Evolutionary conservation across 1,140 invertebrate genomes (phyloP).

Genomic region (Triops longicaudatus): DNA sequence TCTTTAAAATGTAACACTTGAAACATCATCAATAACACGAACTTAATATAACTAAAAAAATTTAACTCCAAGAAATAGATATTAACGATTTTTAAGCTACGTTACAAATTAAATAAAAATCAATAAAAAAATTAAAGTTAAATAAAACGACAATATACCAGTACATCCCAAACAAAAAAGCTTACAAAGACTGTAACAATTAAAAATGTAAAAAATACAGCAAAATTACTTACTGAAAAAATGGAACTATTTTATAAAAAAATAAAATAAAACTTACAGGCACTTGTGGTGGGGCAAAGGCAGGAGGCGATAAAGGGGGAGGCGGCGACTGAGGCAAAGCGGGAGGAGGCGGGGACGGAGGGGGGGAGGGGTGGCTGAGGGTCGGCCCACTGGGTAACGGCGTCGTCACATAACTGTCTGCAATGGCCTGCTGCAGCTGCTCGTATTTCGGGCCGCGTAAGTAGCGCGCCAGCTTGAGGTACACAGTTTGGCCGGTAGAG

Average conservation of each 20-base stretch:
- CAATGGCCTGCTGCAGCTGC: slow-evolving; percentile 86
- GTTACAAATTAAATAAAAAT: too few relatives aligned
- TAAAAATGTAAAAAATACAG: neutral
- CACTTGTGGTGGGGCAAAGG: slow-evolving; percentile 64
- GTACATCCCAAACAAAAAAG: too few relatives aligned
- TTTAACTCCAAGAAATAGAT: too few relatives aligned
- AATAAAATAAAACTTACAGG: slow-evolving; percentile 42
- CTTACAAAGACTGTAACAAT: neutral
- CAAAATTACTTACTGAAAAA: too few relatives aligned
- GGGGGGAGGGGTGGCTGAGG: neutral
- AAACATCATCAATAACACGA: too few relatives aligned
- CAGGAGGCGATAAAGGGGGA: slow-evolving; percentile 45
- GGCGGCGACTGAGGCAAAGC: slow-evolving; percentile 22
- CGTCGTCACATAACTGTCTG: slow-evolving; percentile 43
- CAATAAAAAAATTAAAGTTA: too few relatives aligned
- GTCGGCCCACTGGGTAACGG: slow-evolving; percentile 1
- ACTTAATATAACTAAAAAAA: too few relatives aligned
- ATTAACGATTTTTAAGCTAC: too few relatives aligned
- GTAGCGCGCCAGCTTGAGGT: slow-evolving; percentile 81
- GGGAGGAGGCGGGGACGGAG: slow-evolving; percentile 16
- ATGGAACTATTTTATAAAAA: too few relatives aligned
- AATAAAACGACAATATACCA: too few relatives aligned
- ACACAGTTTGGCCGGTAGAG: slow-evolving; percentile 78
- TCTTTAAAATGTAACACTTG: too few relatives aligned
- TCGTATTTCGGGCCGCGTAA: slow-evolving; percentile 89